phyloP scores from a whole-genome alignment of 2,888 invertebrate species.

The Drosophila testacea region DNA sequence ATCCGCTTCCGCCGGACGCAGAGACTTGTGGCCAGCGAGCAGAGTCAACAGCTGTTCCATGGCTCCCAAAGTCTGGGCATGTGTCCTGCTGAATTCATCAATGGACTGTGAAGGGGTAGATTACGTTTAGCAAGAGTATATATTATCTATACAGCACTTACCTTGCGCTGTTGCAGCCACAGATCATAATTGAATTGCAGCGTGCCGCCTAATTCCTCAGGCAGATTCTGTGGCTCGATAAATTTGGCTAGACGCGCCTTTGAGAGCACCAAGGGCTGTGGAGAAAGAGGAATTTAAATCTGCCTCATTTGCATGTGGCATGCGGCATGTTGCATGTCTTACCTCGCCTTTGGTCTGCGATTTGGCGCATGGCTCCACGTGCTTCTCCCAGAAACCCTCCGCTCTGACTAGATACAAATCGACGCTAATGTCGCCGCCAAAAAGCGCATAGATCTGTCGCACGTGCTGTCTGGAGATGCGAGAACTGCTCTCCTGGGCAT shows the following conservation, averaged over 20 bases:
- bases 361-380: constrained; percentile 90
- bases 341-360: constrained; percentile 87
- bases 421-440: constrained; percentile 86
- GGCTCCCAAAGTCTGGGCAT: constrained; percentile 87
- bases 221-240: constrained; percentile 90
- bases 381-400: constrained; percentile 92
- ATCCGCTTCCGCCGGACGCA: constrained; percentile 87
- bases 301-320: constrained; percentile 1
- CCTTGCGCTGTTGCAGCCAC: constrained; percentile 92
- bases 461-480: constrained; percentile 88
- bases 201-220: constrained; percentile 90
- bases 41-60: constrained; percentile 88
- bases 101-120: constrained; percentile 86
- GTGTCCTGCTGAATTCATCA: constrained; percentile 89
- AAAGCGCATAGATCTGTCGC: constrained; percentile 86
- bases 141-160: constrained; percentile 83
- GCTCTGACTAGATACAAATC: constrained; percentile 89
- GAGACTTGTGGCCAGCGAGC: constrained; percentile 86
- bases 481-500: constrained; percentile 88
- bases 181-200: constrained; percentile 90
- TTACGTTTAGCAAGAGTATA: neutral
- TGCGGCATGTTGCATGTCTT: constrained; percentile 8
- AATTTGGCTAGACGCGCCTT: constrained; percentile 89
- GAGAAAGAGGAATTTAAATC: constrained; percentile 13
- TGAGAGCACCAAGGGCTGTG: constrained; percentile 90